Evolutionary conservation across 1,140 invertebrate genomes (phyloP).

Genomic region (Phthorimaea operculella): DNA sequence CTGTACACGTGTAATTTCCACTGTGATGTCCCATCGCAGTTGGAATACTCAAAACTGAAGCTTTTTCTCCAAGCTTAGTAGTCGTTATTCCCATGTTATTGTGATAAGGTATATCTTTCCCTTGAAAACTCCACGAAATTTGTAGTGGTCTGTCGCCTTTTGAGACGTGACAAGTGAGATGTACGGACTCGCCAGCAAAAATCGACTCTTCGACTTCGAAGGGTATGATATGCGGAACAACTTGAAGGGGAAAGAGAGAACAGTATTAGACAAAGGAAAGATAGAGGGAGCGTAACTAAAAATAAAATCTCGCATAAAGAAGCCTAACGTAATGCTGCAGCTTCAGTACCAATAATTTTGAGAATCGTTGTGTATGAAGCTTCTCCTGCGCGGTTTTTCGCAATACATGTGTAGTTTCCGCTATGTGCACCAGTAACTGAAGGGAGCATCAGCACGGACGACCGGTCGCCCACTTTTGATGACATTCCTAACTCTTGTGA

Average conservation of each 20-base stretch:
- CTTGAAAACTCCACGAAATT: conserved; percentile 70
- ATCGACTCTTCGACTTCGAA: conserved; percentile 76
- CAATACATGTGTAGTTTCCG: conserved; percentile 76
- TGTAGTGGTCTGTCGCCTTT: conserved; percentile 77
- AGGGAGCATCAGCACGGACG: conserved; percentile 74
- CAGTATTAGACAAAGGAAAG: conserved; percentile 17
- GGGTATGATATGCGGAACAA: conserved; percentile 73
- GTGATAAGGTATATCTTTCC: conserved; percentile 71
- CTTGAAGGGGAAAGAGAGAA: conserved; percentile 41
- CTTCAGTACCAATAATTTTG: conserved; percentile 75
- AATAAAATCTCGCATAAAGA: conserved; percentile 15
- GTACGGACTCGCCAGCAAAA: conserved; percentile 77
- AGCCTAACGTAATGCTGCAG: conserved; percentile 9
- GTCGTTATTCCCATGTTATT: conserved; percentile 75
- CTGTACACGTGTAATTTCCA: conserved; percentile 83
- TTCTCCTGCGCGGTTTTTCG: conserved; percentile 74
- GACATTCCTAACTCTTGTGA: conserved; percentile 56
- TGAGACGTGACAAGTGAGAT: conserved; percentile 75
- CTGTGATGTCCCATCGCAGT: conserved; percentile 77
- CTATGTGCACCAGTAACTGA: conserved; percentile 71
- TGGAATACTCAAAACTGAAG: conserved; percentile 81
- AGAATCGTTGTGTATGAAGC: conserved; percentile 69
- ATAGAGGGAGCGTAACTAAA: conserved; percentile 12
- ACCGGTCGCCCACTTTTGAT: conserved; percentile 70
- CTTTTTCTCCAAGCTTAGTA: conserved; percentile 78